A percentile compares a stretch with the other conserved stretches of the same genome.
Conservation (phyloP, 2,113 vertebrate species). For the Platichthys flesus region DNA sequence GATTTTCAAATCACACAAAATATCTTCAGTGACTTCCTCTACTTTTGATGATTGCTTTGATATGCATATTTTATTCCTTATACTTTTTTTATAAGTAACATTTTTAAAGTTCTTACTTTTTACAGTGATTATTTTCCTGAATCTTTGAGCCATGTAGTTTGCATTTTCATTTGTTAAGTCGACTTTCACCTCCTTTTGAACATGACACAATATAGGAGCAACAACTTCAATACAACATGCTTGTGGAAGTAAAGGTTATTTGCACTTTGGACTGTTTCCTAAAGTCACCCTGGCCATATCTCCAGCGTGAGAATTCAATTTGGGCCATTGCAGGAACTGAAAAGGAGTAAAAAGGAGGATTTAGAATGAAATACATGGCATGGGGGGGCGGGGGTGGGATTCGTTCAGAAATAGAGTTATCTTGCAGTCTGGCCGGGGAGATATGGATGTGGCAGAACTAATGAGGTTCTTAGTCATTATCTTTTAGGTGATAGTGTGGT, state of each 20-base stretch:
- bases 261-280: constrained; percentile 60
- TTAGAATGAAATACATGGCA: constrained; percentile 68
- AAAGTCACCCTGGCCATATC: constrained; percentile 75
- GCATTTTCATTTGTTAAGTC: constrained; percentile 1
- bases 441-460: constrained; percentile 73
- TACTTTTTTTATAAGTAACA: neutral
- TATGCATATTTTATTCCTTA: constrained; percentile 4
- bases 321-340: constrained; percentile 62
- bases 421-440: constrained; percentile 68
- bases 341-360: constrained; percentile 68
- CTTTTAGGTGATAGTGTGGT: constrained; percentile 53
- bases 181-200: neutral
- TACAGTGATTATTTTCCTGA: neutral
- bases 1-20: neutral
- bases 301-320: constrained; percentile 73
- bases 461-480: constrained; percentile 75
- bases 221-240: neutral
- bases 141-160: neutral
- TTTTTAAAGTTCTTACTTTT: neutral
- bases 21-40: neutral
- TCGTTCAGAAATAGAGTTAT: constrained; percentile 66
- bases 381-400: constrained; percentile 30
- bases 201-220: constrained; percentile 6
- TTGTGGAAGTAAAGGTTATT: constrained; percentile 20
- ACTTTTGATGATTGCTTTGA: constrained; percentile 8